A percentile compares a stretch with the other conserved stretches of the same genome.
phyloP scores from a whole-genome alignment of 35 echinoderm and acorn worm genomes.

The Lytechinus pictus region DNA sequence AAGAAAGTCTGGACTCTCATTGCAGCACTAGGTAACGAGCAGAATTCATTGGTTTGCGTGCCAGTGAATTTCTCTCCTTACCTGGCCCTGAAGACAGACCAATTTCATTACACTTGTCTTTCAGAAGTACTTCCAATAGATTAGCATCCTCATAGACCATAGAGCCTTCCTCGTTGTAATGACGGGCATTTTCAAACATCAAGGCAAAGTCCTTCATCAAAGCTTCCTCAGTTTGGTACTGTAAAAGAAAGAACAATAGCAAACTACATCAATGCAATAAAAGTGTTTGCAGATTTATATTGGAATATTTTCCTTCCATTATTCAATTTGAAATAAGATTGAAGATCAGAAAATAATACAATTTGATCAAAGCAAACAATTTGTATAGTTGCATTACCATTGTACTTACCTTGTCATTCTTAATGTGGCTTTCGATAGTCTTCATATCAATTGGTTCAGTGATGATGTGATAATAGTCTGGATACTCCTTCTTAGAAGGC shows the following conservation, averaged over 20 bases:
- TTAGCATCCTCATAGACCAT: constrained; percentile 90
- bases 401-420: constrained; percentile 83
- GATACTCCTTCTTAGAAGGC: constrained; percentile 97
- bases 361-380: too few relatives aligned
- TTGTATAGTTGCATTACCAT: not conserved
- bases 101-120: constrained; percentile 83
- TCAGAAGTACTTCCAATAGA: constrained; percentile 78
- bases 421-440: constrained; percentile 87
- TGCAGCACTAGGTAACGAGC: not conserved
- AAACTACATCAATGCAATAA: too few relatives aligned
- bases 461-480: constrained; percentile 98
- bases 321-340: too few relatives aligned
- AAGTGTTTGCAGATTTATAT: too few relatives aligned
- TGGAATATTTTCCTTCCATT: too few relatives aligned
- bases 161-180: constrained; percentile 97
- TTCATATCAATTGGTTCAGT: constrained; percentile 95
- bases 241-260: not conserved
- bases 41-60: not conserved
- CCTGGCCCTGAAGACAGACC: constrained; percentile 60
- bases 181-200: constrained; percentile 95
- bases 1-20: not conserved
- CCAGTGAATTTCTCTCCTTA: constrained; percentile 50
- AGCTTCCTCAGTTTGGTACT: constrained; percentile 73
- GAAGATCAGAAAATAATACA: too few relatives aligned
- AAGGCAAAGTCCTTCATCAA: constrained; percentile 76